A percentile compares a stretch with the other conserved stretches of the same genome.
Evolutionary conservation across 2,797 vertebrate species (phyloP).

Genomic region (Sebastiscus albofasciatus): DNA sequence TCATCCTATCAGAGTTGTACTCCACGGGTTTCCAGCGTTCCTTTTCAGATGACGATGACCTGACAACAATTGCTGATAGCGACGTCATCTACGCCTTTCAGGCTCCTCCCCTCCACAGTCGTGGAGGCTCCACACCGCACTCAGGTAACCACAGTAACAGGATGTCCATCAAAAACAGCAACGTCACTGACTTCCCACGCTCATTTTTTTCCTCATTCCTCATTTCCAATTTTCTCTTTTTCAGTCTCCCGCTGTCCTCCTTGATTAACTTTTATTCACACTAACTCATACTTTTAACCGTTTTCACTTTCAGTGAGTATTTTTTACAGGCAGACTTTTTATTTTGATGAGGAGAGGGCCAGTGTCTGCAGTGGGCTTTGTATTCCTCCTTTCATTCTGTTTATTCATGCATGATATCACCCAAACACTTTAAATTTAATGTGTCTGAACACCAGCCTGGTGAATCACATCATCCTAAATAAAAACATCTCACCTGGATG

Average conservation of each 20-base stretch:
- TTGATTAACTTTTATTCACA: slow-evolving; percentile 12
- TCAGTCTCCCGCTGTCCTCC: not conserved
- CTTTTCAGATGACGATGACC: slow-evolving; percentile 88
- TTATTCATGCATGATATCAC: slow-evolving; percentile 29
- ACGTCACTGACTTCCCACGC: not conserved
- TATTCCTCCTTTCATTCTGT: slow-evolving; percentile 1
- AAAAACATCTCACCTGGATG: not conserved
- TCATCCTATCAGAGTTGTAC: slow-evolving; percentile 90
- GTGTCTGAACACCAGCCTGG: slow-evolving; percentile 5
- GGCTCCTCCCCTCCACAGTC: slow-evolving; percentile 74
- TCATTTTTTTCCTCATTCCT: not conserved
- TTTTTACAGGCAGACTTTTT: slow-evolving; percentile 15
- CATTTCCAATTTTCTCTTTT: slow-evolving; percentile 6
- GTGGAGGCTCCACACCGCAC: slow-evolving; percentile 62
- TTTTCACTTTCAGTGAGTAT: not conserved
- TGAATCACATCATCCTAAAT: slow-evolving; percentile 1
- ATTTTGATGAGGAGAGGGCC: not conserved
- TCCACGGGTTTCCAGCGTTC: slow-evolving; percentile 90
- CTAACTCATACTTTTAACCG: not conserved
- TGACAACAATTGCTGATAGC: slow-evolving; percentile 85
- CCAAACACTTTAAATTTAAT: slow-evolving; percentile 33
- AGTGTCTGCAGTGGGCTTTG: not conserved
- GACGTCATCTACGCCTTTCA: slow-evolving; percentile 92
- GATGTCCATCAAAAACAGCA: not conserved
- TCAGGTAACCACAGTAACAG: slow-evolving; percentile 82